Evolutionary conservation across 1,140 invertebrate species (phyloP).

Genomic region (Teleopsis dalmanni): DNA sequence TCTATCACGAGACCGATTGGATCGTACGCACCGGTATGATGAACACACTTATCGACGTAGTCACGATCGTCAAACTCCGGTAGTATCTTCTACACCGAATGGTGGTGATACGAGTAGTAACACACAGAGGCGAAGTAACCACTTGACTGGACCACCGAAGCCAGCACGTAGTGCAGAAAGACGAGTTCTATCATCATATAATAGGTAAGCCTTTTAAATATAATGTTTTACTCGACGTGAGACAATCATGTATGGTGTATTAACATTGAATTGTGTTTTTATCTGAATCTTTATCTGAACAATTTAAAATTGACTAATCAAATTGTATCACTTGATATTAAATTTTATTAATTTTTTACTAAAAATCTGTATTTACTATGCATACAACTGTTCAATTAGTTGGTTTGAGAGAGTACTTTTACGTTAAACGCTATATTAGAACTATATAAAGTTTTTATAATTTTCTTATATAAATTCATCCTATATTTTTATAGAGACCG

Average conservation of each 20-base stretch:
- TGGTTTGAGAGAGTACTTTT: too few relatives aligned
- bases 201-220: slow-evolving; percentile 7
- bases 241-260: too few relatives aligned
- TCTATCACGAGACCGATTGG: slow-evolving; percentile 31
- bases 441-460: too few relatives aligned
- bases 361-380: not conserved
- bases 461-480: not conserved
- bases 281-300: not conserved
- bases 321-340: not conserved
- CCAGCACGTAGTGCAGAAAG: slow-evolving; percentile 37
- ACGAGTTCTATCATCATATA: slow-evolving; percentile 14
- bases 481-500: slow-evolving; percentile 26
- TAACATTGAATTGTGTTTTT: not conserved
- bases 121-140: slow-evolving; percentile 3
- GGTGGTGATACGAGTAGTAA: slow-evolving; percentile 8
- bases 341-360: not conserved
- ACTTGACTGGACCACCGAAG: slow-evolving; percentile 33
- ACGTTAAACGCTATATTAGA: too few relatives aligned
- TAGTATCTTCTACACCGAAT: slow-evolving; percentile 1
- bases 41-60: slow-evolving; percentile 16
- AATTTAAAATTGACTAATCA: too few relatives aligned
- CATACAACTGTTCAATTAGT: too few relatives aligned
- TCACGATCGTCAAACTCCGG: slow-evolving; percentile 13
- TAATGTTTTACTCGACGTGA: not conserved
- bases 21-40: slow-evolving; percentile 17